phyloP scores from a whole-genome alignment of 2,888 invertebrate genomes.

The Osmoderma eremita region DNA sequence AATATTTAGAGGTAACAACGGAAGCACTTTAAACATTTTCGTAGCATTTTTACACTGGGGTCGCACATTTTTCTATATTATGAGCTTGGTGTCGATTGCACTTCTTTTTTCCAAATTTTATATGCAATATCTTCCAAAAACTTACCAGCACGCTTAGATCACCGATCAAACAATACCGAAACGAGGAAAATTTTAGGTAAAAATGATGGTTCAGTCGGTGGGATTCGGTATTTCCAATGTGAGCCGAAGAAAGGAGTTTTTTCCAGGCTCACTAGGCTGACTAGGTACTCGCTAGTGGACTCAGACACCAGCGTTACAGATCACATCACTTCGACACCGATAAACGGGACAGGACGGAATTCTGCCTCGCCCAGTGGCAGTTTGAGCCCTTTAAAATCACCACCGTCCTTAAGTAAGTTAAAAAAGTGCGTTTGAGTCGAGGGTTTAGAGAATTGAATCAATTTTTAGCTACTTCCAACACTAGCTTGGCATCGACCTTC shows the following conservation, averaged over 20 bases:
- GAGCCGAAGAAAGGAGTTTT: conserved; percentile 93
- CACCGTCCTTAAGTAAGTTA: conserved; percentile 56
- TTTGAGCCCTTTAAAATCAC: conserved; percentile 55
- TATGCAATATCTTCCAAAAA: conserved; percentile 5
- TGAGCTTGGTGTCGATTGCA: neutral
- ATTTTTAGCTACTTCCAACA: conserved; percentile 65
- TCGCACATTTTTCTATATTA: neutral
- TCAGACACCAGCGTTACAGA: conserved; percentile 58
- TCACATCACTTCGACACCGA: conserved; percentile 49
- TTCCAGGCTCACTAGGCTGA: conserved; percentile 86
- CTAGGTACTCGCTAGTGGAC: conserved; percentile 74
- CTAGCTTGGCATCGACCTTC: conserved; percentile 64
- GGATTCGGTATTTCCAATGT: conserved; percentile 93
- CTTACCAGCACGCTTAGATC: conserved; percentile 14
- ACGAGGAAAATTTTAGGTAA: conserved; percentile 74
- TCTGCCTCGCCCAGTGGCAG: conserved; percentile 60
- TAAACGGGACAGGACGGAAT: conserved; percentile 55
- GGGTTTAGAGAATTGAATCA: neutral
- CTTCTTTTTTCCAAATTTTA: neutral
- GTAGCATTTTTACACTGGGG: no score
- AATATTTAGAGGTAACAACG: no score
- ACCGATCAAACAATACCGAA: neutral
- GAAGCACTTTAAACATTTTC: no score
- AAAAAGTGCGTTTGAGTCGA: no score
- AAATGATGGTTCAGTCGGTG: conserved; percentile 95